These are phyloP conservation scores for Apotomis betuletana DNA, from an alignment of 2,888 invertebrate species.

Conservation along the genomic window DNA sequence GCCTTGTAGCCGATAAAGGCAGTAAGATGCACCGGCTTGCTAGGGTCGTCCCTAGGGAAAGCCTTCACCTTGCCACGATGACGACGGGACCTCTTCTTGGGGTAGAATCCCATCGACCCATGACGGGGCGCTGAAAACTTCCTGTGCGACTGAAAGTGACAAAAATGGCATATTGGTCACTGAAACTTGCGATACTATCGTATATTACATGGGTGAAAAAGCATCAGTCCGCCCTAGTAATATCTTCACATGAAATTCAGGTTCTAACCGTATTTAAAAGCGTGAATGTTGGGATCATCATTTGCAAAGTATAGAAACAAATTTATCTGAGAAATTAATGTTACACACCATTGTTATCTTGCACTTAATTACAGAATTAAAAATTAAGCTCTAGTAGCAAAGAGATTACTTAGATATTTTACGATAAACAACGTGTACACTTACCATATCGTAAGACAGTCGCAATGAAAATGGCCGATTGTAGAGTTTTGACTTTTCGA, in stretches of 20 bases:
- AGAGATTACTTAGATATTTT: constrained; percentile 43
- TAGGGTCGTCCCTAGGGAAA: constrained; percentile 98
- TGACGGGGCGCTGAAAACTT: constrained; percentile 99
- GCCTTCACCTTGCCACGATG: constrained; percentile 99
- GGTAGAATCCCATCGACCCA: constrained; percentile 99
- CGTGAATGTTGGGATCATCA: constrained; percentile 86
- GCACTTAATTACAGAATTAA: background rate
- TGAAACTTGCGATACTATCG: background rate
- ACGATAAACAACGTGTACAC: constrained; percentile 47
- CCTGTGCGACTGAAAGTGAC: constrained; percentile 94
- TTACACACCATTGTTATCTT: background rate
- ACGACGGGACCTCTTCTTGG: constrained; percentile 97
- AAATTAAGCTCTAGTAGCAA: background rate
- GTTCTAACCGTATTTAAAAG: constrained; percentile 86
- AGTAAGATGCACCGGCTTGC: constrained; percentile 98
- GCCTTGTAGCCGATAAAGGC: constrained; percentile 99
- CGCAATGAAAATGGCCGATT: constrained; percentile 76
- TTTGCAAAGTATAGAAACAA: constrained; percentile 51
- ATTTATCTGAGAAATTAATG: constrained; percentile 19
- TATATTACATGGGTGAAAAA: background rate
- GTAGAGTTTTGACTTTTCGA: constrained; percentile 2
- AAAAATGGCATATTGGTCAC: background rate
- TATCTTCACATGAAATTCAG: constrained; percentile 87
- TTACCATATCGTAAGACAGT: constrained; percentile 70
- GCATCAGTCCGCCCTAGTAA: constrained; percentile 90